A percentile compares a stretch with the other conserved stretches of the same genome.
phyloP scores from a whole-genome alignment of 2,113 vertebrate genomes.

The Anarhynchus alexandrinus region DNA sequence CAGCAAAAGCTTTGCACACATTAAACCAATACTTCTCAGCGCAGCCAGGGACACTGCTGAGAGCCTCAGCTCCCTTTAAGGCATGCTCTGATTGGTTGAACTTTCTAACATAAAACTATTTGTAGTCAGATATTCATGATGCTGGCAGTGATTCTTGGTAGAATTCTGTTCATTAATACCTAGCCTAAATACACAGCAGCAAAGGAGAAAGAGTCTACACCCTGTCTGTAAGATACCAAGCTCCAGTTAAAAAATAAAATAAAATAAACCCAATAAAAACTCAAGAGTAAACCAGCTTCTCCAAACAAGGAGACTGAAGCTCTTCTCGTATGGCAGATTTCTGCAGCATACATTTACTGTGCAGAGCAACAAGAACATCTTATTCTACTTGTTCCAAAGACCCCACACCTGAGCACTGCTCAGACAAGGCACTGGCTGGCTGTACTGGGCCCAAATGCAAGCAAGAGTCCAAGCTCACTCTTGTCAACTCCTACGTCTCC shows the following conservation, averaged over 20 bases:
- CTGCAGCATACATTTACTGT: background rate
- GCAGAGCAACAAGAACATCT: background rate
- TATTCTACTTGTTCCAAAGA: background rate
- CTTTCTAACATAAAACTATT: background rate
- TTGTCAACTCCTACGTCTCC: background rate
- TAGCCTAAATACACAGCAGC: background rate
- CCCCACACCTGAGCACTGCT: background rate
- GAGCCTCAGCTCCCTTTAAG: background rate
- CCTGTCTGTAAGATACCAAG: background rate
- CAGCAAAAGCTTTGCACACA: background rate
- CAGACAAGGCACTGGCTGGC: background rate
- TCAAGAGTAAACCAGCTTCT: background rate
- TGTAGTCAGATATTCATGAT: background rate
- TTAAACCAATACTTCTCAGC: background rate
- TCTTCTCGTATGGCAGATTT: background rate
- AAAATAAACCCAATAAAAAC: background rate
- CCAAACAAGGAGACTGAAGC: background rate
- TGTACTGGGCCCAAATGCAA: background rate
- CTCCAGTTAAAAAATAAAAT: background rate
- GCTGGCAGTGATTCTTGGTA: background rate
- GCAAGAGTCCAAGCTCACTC: background rate
- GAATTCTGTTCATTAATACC: background rate
- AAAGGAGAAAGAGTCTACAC: background rate
- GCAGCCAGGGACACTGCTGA: background rate
- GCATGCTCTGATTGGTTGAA: accelerated